Base-by-base conservation (phyloP, 2,113 vertebrate genomes). In the Natator depressus region DNA sequence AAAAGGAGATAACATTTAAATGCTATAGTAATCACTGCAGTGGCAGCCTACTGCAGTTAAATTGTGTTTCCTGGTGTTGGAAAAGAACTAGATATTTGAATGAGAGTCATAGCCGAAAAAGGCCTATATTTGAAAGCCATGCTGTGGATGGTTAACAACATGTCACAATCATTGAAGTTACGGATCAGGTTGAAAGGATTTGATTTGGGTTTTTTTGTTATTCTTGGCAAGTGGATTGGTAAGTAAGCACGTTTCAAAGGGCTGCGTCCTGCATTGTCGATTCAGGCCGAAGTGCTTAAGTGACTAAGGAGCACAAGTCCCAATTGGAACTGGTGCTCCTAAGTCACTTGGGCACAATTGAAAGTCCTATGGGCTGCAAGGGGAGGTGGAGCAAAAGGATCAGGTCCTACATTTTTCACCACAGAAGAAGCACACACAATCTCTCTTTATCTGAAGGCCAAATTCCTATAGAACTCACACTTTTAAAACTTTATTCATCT, bases 121-220 rank as follows among this genome's bases (percentile, higher is more conserved):
- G 47, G 49, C 65, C 82, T 80, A 17, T 17, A 47, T 91, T 93
- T 90, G 88, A 96, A 94, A 93, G 81, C 84, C 88, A 84, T 84
- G 65, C 85, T n/a, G 80, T 65, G 95, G 80, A 94, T 57, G 80
- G 55, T 55, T 80, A 82, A 87, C 51, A 16, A 22, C 5, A 8
- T 10, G 10, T 62, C 35, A 6, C 22, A 94, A 90, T 65, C 92
- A 95, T 79, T 88, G 89, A 92, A 93, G 91, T 97, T 84, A 89
- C 88, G 94, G 89, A 25, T 82, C 76, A 91, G 84, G 84, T 87
- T 86, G 72, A 76, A 88, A 86, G 59, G 42, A 91, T 20, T 91
- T 87, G 5, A 76, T 69, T 55, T 38, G 83, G 49, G n/a, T 19
- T 82, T 81, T 96, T 80, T 81, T 69, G 42, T 84, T 85, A 72